phyloP scores from a whole-genome alignment of 2,797 vertebrate species.

The Urophycis tenuis region DNA sequence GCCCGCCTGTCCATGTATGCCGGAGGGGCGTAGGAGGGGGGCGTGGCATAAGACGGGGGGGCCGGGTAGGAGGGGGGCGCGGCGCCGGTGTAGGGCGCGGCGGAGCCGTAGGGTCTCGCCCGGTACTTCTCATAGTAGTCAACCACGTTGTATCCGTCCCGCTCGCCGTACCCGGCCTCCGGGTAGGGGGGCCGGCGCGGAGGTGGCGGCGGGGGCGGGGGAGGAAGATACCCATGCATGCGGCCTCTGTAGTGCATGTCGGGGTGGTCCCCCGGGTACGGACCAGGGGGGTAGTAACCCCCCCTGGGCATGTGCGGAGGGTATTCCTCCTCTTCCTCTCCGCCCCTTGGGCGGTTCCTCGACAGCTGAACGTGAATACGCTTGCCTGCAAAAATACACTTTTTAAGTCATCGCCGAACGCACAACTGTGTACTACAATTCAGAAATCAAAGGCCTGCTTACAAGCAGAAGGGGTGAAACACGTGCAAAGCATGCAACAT shows the following conservation, averaged over 20 bases:
- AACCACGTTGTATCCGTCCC: constrained; percentile 56
- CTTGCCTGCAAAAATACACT: constrained; percentile 72
- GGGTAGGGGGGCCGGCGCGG: constrained; percentile 59
- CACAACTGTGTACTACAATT: not conserved
- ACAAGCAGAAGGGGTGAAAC: not conserved
- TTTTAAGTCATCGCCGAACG: not conserved
- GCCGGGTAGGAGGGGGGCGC: constrained; percentile 30
- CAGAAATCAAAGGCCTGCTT: not conserved
- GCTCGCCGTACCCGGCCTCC: constrained; percentile 49
- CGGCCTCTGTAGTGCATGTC: constrained; percentile 55
- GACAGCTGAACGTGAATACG: constrained; percentile 92
- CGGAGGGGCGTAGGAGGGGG: not conserved
- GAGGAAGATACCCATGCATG: constrained; percentile 61
- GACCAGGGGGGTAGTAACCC: constrained; percentile 61
- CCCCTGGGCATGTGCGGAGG: constrained; percentile 60
- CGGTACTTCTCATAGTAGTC: constrained; percentile 77
- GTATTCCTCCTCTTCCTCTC: constrained; percentile 73
- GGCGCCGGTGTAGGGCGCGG: constrained; percentile 38
- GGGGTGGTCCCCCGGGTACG: constrained; percentile 55
- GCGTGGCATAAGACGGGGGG: not conserved
- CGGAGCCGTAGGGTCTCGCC: constrained; percentile 60
- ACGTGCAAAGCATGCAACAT: not conserved
- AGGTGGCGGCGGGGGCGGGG: constrained; percentile 60
- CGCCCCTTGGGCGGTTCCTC: constrained; percentile 84
- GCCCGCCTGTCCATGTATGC: constrained; percentile 52